Evolutionary conservation across 2,888 invertebrate genomes (phyloP), one percentile per base, ranked within the genome.

Genomic region (Oscheius sp.): DNA sequence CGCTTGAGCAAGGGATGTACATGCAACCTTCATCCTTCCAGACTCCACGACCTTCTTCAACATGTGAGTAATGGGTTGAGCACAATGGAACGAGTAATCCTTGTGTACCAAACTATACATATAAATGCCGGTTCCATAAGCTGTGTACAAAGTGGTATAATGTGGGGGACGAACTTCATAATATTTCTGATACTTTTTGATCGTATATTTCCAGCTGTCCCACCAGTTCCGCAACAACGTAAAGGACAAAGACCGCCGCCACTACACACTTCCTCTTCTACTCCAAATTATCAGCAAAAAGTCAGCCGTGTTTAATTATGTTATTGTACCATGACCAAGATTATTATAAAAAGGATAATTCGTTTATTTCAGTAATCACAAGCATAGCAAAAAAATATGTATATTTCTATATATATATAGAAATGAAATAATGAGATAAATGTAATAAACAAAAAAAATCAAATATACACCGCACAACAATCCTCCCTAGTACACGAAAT

Each of bases 251-350:
- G 47, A 24, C 20, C 32, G 8, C 33, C 54, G n/a, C 44, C 28
- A 8, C 24, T 44, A 17, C 59, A 41, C n/a, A 41, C 41, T 24
- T 59, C 59, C 12, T 59, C 59, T 28, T 59, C 59, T 8, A 30
- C 28, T n/a, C n/a, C 44, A 14, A 59, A 20, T 26, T 59, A 59
- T 44, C 59, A 54, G 20, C 54, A 59, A n/a, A 59, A 59, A 59
- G 59, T 59, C 59, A 59, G 59, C 28, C 59, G 44, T 14, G 59
- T 59, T 14, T 59, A 30, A 44, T 41, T 41, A 17, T 41, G 14
- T 20, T 41, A 12, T 20, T 41, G 14, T 41, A 2, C 41, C 41
- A 41, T 41, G 41, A 41, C 41, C 20, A 41, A 41, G 14, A 41
- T 17, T 20, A 14, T 41, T 41, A 17, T 20, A 41, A 41, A 41